A percentile compares a stretch with the other conserved stretches of the same genome.
These are phyloP conservation scores for Seriola aureovittata DNA, from an alignment of 2,113 vertebrate species.

Conservation along the genomic window DNA sequence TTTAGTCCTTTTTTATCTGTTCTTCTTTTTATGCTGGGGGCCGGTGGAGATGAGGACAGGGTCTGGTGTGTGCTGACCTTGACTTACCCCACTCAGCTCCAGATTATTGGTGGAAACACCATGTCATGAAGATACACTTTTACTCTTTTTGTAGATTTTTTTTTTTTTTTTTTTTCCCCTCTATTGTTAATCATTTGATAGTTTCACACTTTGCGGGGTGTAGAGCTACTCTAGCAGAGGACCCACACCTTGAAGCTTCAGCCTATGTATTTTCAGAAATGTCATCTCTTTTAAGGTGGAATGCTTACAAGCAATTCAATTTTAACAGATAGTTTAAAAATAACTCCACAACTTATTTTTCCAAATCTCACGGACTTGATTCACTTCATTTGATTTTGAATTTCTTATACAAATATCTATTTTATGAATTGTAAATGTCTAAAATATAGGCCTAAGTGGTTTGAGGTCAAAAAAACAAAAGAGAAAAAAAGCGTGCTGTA, in stretches of 20 bases:
- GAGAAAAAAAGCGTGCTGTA: neutral
- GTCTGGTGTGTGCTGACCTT: conserved; percentile 48
- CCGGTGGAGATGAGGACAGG: conserved; percentile 28
- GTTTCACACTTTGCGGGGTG: neutral
- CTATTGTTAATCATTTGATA: neutral
- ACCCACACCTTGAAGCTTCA: conserved; percentile 40
- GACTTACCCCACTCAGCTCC: conserved; percentile 29
- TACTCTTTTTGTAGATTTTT: neutral
- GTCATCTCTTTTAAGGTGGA: conserved; percentile 51
- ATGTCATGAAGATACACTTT: neutral
- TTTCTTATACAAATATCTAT: neutral
- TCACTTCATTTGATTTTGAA: neutral
- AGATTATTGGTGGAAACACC: conserved; percentile 29
- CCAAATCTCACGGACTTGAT: neutral
- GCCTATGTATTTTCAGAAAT: conserved; percentile 21
- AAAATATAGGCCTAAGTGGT: neutral
- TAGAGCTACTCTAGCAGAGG: neutral
- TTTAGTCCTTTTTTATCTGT: conserved; percentile 10
- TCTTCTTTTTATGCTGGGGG: conserved; percentile 29
- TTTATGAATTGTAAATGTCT: neutral
- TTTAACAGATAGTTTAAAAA: neutral
- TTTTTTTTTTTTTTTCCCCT: neutral
- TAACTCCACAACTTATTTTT: neutral
- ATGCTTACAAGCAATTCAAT: neutral
- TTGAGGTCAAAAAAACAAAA: neutral